Base-by-base conservation (phyloP, 2,113 vertebrate genomes). In the Phalacrocorax pelagicus region DNA sequence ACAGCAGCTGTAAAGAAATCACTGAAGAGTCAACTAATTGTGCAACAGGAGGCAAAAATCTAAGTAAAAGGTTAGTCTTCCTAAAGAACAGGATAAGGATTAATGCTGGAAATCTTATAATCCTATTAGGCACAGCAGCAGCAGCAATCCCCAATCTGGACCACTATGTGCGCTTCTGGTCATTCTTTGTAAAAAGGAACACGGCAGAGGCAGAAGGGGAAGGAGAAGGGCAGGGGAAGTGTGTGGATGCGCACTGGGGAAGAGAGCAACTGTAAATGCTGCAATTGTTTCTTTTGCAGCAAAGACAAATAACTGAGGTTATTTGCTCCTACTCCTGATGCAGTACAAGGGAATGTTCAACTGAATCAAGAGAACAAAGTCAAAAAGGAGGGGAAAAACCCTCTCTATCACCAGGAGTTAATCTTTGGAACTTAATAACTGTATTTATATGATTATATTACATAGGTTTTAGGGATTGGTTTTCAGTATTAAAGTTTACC, bases 31-130 rank as follows among this genome's bases (percentile, higher is more conserved):
- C 66, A 16, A 84, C 42, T 91, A 85, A 91, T 54, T 66, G 87
- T 88, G 81, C 90, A 96, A 90, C 34, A 90, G 66, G 74, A 96
- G 81, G 81, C 85, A 97, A 95, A 94, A 90, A 93, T 69, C 93
- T 77, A 88, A 94, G 90, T 69, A 88, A 93, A 94, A 96, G 94
- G 84, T 95, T 90, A 96, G 87, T 54, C 96, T 88, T 82, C 85
- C 84, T 91, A n/a, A 73, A 88, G 92, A 96, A 65, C 7, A 69
- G 78, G 81, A 90, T 92, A 66, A 82, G 81, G 90, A 97, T 95
- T 96, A 91, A 85, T 70, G 55, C 62, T 85, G 90, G 79, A 89
- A 92, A 96, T 91, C 90, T 89, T 65, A 57, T 94, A 97, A 96
- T 95, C 94, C 96, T 94, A 77, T 96, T 92, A 96, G 40, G 82